These are phyloP conservation scores for Aphidius colemani DNA, from an alignment of 2,888 invertebrate genomes.

Conservation along the genomic window DNA sequence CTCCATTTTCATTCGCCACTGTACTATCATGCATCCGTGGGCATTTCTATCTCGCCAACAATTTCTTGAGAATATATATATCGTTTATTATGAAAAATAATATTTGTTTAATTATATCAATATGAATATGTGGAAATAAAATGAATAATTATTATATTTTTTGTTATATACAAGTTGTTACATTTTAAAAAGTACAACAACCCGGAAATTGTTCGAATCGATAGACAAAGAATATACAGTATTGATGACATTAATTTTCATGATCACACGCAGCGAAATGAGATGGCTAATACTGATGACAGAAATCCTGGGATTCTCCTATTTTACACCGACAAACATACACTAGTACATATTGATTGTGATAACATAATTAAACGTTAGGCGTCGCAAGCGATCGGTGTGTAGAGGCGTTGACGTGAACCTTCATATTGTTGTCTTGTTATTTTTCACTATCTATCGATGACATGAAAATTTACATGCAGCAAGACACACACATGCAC, in stretches of 20 bases:
- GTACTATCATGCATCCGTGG: conserved; percentile 8
- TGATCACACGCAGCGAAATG: conserved; percentile 12
- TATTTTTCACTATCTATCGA: no score
- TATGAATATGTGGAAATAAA: no score
- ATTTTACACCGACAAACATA: background rate
- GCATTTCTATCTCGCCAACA: conserved; percentile 24
- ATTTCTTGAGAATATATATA: conserved; percentile 9
- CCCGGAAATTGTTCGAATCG: no score
- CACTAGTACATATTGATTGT: conserved; percentile 5
- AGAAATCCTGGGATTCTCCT: conserved; percentile 1
- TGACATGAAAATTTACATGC: background rate
- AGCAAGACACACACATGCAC: background rate
- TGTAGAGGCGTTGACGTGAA: conserved; percentile 26
- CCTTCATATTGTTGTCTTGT: no score
- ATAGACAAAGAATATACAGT: no score
- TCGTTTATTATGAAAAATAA: no score
- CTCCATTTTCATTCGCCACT: conserved; percentile 36
- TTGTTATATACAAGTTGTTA: no score
- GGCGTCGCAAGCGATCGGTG: conserved; percentile 28
- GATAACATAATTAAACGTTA: conserved; percentile 42
- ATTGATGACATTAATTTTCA: conserved; percentile 8
- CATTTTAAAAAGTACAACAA: no score
- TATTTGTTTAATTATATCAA: no score
- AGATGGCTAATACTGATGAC: conserved; percentile 14
- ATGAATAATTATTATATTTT: no score